A percentile compares a stretch with the other conserved stretches of the same genome.
phyloP scores from a whole-genome alignment of 2,113 vertebrate genomes.

The Muntiacus muntjak region DNA sequence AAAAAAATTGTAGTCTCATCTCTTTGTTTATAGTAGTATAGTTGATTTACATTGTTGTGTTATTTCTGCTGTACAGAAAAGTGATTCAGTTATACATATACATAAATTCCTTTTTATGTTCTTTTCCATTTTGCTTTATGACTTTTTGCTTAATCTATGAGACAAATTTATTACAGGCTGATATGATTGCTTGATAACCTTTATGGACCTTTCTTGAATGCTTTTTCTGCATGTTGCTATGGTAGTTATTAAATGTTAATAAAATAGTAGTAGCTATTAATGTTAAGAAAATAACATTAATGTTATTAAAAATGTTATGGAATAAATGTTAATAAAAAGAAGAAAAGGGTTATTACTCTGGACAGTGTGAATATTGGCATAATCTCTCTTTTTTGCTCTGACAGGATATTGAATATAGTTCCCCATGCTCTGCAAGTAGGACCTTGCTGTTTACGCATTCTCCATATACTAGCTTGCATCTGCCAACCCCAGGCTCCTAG shows the following conservation, averaged over 20 bases:
- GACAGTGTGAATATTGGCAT: background rate
- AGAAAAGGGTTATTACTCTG: background rate
- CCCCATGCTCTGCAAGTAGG: background rate
- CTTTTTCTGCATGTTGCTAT: background rate
- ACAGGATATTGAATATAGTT: background rate
- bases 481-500: background rate
- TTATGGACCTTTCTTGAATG: background rate
- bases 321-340: background rate
- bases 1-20: background rate
- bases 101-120: background rate
- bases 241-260: background rate
- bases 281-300: background rate
- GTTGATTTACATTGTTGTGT: background rate
- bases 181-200: background rate
- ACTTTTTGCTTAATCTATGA: background rate
- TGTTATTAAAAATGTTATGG: background rate
- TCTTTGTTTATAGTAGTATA: background rate
- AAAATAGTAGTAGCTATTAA: background rate
- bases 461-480: background rate
- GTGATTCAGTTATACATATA: background rate
- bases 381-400: background rate
- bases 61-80: background rate
- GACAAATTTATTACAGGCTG: background rate
- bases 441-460: background rate
- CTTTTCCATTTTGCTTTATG: background rate